phyloP scores from a whole-genome alignment of 2,113 vertebrate species.

The Pogona vitticeps region DNA sequence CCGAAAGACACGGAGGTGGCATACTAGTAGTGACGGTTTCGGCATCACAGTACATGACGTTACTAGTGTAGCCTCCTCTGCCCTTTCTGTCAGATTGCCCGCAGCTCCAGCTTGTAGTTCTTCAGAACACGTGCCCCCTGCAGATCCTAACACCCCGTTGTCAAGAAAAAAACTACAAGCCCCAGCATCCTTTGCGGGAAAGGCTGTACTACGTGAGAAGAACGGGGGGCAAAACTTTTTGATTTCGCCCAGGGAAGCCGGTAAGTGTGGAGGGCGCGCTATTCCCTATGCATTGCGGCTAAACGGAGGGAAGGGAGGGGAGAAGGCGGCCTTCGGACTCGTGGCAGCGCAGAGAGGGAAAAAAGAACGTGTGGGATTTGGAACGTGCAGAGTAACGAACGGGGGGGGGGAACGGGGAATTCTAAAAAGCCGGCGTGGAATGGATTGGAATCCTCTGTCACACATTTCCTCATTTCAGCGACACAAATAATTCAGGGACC shows the following conservation, averaged over 20 bases:
- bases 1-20: background rate
- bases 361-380: background rate
- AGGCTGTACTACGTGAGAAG: background rate
- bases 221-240: background rate
- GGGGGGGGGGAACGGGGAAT: background rate
- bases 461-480: background rate
- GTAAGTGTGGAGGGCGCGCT: constrained; percentile 33
- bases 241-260: background rate
- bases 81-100: background rate
- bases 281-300: background rate
- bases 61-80: fast-evolving
- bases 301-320: fast-evolving
- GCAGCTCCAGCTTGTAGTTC: background rate
- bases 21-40: too few relatives aligned
- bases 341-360: background rate
- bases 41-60: fast-evolving
- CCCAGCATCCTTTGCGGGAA: constrained; percentile 64
- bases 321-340: background rate
- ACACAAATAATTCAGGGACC: background rate
- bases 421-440: background rate
- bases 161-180: constrained; percentile 61
- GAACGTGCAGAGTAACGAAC: background rate
- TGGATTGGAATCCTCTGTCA: too few relatives aligned
- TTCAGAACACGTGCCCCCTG: fast-evolving
- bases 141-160: fast-evolving